Evolutionary conservation across 2,797 vertebrate genomes (phyloP), one percentile per base, ranked within the genome.

Genomic region (Apogon talboti): DNA sequence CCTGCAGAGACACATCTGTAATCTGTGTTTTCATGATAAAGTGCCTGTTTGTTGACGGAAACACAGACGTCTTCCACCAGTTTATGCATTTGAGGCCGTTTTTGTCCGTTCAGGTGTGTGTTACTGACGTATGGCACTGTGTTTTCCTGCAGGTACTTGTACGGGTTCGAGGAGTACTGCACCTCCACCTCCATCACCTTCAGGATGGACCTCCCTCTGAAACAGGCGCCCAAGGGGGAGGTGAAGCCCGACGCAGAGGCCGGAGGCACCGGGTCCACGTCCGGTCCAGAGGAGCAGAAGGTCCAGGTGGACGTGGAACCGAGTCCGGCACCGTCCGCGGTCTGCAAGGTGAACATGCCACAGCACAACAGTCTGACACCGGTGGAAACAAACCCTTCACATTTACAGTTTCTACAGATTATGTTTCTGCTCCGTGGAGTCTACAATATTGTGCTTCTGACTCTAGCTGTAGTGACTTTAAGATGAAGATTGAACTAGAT

Each of bases 131-230:
- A n/a, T n/a, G n/a, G n/a, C n/a, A n/a, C n/a, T n/a, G n/a, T n/a
- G n/a, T n/a, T n/a, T n/a, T n/a, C n/a, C n/a, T n/a, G n/a, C n/a
- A n/a, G n/a, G n/a, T n/a, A n/a, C n/a, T n/a, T n/a, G n/a, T n/a
- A n/a, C 47, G 94, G 94, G 53, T 95, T 95, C 68, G 94, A 95
- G 81, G 93, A 94, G 54, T 95, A 94, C 87, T 95, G 93, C 85
- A 89, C 89, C 65, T 95, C 94, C 59, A 90, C 92, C 0, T 86
- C 93, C 69, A 95, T 95, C 83, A 87, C 88, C 13, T 95, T 95
- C 82, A 90, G 84, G 71, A 94, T 94, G 92, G 92, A 94, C 81
- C 91, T 95, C 52, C 93, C 94, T n/a, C 76, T 91, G 76, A 94
- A 92, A 69, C 89, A 87, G 63, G 61, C 13, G 18, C 80, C 85